These are phyloP conservation scores for Paelopatides confundens DNA, from an alignment of 53 echinoderm and acorn worm species.

Conservation along the genomic window DNA sequence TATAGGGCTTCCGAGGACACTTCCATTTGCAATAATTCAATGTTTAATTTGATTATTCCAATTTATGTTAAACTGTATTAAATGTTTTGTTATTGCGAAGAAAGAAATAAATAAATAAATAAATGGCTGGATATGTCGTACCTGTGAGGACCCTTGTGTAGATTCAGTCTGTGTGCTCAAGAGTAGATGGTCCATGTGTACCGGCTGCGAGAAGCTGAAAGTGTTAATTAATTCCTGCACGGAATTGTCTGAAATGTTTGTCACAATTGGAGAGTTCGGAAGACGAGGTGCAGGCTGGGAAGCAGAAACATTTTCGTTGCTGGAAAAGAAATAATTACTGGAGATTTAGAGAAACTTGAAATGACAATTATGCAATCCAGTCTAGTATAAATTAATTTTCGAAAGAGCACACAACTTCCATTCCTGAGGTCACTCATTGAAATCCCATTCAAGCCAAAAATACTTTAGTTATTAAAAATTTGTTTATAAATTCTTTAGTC, in stretches of 20 bases:
- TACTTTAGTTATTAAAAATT: too few relatives aligned
- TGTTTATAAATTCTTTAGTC: too few relatives aligned
- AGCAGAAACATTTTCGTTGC: constrained; percentile 64
- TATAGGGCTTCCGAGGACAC: too few relatives aligned
- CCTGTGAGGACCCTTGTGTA: constrained; percentile 92
- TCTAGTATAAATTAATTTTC: too few relatives aligned
- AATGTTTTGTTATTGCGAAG: background rate
- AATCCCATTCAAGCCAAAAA: too few relatives aligned
- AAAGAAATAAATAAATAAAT: too few relatives aligned
- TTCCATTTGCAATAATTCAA: too few relatives aligned
- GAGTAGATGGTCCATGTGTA: constrained; percentile 87
- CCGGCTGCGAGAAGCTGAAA: constrained; percentile 96
- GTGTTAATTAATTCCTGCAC: constrained; percentile 80
- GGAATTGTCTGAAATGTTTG: constrained; percentile 55
- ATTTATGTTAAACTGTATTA: background rate
- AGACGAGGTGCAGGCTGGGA: constrained; percentile 79
- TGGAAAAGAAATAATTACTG: background rate
- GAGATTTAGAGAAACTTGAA: background rate
- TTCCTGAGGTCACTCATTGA: too few relatives aligned
- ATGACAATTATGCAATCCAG: too few relatives aligned
- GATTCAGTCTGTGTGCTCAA: constrained; percentile 83
- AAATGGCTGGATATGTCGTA: background rate
- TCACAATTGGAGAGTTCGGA: constrained; percentile 43
- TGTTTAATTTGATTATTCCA: too few relatives aligned
- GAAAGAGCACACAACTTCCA: too few relatives aligned